Evolutionary conservation across 2,797 vertebrate genomes (phyloP), one percentile per base, ranked within the genome.

Genomic region (Etheostoma perlongum): DNA sequence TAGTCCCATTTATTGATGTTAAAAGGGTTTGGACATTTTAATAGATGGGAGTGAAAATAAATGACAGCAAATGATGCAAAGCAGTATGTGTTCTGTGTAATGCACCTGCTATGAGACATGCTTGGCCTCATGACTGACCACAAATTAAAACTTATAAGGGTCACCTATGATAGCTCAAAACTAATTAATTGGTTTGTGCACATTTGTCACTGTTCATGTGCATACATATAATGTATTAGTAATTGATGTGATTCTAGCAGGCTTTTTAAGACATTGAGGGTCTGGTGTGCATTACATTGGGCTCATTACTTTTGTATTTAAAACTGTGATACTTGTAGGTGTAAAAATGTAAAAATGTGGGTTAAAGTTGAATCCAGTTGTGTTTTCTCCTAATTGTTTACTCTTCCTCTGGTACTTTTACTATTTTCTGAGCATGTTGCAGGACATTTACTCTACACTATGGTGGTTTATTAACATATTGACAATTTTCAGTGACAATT

Each of bases 11-110:
- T 90, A 81, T 87, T 85, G 86, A 91, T 89, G 87, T 87, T 91
- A 88, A 91, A 91, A 92, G 82, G 85, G 47, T 87, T 90, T 89
- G 77, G 89, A 88, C 81, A 77, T 82, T 86, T 91, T 88, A 90
- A 92, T 87, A 82, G 79, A 83, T 84, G 64, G 67, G 72, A 82
- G 88, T 88, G 79, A 80, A 88, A 91, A 90, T 82, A 77, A 82
- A 85, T 85, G 78, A 83, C 67, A 48, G 66, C 51, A 83, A 89
- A 83, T 82, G 85, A 85, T 88, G 79, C 85, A 63, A 66, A 81
- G 79, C 65, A 54, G 73, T 59, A 69, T 49, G 79, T 85, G 75
- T 83, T 76, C 54, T 62, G 12, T 81, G 62, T 67, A 82, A 80
- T 42, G 61, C 65, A 79, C 63, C 64, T 76, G 54, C 61, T 79